These are phyloP conservation scores for Nasonia oneida DNA, from an alignment of 2,888 invertebrate species.

Conservation along the genomic window DNA sequence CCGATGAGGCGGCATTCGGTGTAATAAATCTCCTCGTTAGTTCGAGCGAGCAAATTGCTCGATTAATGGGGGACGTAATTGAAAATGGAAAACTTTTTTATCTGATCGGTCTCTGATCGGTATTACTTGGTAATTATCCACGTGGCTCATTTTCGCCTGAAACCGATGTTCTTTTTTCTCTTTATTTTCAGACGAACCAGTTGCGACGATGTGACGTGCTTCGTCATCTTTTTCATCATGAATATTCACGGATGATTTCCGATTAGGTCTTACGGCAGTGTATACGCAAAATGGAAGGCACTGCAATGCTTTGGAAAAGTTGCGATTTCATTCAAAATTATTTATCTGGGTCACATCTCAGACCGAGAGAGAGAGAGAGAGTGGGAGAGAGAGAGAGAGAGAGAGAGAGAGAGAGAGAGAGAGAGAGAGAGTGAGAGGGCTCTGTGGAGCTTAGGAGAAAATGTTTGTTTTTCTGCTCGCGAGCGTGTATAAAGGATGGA, in stretches of 20 bases:
- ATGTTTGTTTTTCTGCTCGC: neutral
- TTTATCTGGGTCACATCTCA: neutral
- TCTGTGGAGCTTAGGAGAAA: neutral
- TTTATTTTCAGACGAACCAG: too few species aligned
- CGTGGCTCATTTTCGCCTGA: neutral
- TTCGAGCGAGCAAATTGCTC: conserved; percentile 8
- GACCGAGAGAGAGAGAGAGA: neutral
- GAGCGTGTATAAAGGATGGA: conserved; percentile 26
- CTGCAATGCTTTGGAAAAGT: neutral
- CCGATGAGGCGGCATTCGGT: neutral
- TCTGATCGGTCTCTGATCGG: conserved; percentile 8
- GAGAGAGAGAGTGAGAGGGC: neutral
- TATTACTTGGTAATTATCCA: conserved; percentile 15
- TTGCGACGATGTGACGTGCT: too few species aligned
- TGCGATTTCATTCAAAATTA: neutral
- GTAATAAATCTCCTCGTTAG: conserved; percentile 39
- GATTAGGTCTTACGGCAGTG: too few species aligned
- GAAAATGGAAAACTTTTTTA: conserved; percentile 45
- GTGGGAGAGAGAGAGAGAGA: neutral
- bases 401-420: neutral
- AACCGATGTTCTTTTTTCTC: neutral
- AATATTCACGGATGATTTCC: too few species aligned
- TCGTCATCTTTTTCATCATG: too few species aligned
- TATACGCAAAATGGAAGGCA: too few species aligned
- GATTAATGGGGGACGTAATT: conserved; percentile 31